Percentiles rank a stretch among this genome's conserved stretches.
These are phyloP conservation scores for Lateolabrax maculatus DNA, from an alignment of 2,797 vertebrate species.

Conservation along the genomic window DNA sequence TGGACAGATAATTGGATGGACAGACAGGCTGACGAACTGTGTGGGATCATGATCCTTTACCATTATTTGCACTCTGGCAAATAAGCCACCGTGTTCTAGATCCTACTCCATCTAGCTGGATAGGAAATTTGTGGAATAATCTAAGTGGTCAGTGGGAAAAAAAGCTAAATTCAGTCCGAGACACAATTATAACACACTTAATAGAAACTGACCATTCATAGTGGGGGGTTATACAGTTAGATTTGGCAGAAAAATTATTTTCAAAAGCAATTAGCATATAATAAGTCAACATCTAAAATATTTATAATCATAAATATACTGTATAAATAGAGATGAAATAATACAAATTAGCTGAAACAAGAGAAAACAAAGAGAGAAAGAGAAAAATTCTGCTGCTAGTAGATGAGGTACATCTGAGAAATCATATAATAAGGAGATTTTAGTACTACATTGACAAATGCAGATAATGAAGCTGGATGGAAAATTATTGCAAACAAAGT, in stretches of 20 bases:
- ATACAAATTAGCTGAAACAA: not conserved
- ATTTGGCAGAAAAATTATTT: not conserved
- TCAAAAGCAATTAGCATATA: not conserved
- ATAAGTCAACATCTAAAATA: not conserved
- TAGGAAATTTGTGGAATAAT: not conserved
- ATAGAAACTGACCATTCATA: not conserved
- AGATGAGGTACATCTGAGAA: not conserved
- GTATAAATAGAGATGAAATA: not conserved
- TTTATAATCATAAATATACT: not conserved
- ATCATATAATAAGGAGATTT: no score
- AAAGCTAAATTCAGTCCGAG: not conserved
- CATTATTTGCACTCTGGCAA: not conserved
- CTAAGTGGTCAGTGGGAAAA: not conserved
- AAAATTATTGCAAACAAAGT: not conserved
- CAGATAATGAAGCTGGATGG: not conserved
- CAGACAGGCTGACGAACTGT: not conserved
- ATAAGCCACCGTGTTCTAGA: no score
- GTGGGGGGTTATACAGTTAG: not conserved
- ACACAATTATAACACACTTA: not conserved
- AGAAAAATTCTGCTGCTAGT: not conserved
- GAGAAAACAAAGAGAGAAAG: not conserved
- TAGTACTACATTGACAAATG: not conserved
- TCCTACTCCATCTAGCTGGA: not conserved
- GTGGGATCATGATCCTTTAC: not conserved
- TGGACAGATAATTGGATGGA: slow-evolving; percentile 25